Evolutionary conservation across 2,113 vertebrate genomes (phyloP).

Genomic region (Ascaphus truei): DNA sequence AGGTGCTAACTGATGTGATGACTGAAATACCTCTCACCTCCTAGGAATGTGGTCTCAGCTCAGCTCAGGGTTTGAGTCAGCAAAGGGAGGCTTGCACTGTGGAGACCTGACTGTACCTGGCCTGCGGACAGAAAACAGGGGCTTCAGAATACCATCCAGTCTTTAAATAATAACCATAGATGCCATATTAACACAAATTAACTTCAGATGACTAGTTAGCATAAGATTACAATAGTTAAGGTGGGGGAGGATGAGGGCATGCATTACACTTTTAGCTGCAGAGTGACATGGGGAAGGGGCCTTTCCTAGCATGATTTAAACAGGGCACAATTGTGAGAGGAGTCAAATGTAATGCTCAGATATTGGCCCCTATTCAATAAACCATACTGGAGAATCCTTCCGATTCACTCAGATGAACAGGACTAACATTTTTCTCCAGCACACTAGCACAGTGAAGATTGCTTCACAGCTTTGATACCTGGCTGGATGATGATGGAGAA

Average conservation of each 20-base stretch:
- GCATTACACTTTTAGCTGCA: background rate
- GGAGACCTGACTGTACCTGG: constrained; percentile 37
- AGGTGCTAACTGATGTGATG: constrained; percentile 23
- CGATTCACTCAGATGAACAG: no score
- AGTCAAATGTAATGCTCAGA: no score
- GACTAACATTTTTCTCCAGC: no score
- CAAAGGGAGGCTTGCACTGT: constrained; percentile 38
- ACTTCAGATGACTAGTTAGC: constrained; percentile 11
- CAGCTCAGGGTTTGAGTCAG: constrained; percentile 35
- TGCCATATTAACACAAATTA: constrained; percentile 4
- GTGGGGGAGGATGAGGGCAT: background rate
- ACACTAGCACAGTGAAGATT: no score
- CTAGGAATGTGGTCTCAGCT: constrained; percentile 36
- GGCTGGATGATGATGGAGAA: no score
- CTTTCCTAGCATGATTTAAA: no score
- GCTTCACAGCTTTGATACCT: no score
- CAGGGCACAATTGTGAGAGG: no score
- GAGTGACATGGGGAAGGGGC: no score
- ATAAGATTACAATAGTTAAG: constrained; percentile 18
- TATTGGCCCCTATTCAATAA: no score
- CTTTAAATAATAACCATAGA: background rate
- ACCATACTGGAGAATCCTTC: no score
- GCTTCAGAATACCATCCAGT: constrained; percentile 34
- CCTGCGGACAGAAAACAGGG: constrained; percentile 36
- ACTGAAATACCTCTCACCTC: constrained; percentile 31